A percentile compares a stretch with the other conserved stretches of the same genome.
phyloP scores from a whole-genome alignment of 92 coral and sea anemone species.

The Montipora capitata region DNA sequence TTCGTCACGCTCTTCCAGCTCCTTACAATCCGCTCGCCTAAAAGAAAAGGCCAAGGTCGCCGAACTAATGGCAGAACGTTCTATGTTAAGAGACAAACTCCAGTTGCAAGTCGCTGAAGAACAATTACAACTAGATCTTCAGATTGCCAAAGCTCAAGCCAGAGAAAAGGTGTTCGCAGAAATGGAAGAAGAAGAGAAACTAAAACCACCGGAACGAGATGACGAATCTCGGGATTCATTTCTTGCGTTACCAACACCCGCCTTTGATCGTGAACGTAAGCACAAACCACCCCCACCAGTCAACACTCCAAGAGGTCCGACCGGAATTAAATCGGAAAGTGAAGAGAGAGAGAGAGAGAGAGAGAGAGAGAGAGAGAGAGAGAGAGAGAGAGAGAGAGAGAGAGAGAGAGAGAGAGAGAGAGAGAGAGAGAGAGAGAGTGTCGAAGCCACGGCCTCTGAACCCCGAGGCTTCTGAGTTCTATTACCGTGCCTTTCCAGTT shows the following conservation, averaged over 20 bases:
- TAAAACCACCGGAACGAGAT: not conserved
- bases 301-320: not conserved
- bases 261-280: not conserved
- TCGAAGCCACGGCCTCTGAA: no score
- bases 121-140: slow-evolving; percentile 35
- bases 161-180: slow-evolving; percentile 30
- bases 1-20: slow-evolving; percentile 17
- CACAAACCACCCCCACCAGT: slow-evolving; percentile 15
- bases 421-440: no score
- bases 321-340: slow-evolving; percentile 15
- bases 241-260: slow-evolving; percentile 18
- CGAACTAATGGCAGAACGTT: no score
- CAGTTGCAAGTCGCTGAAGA: slow-evolving; percentile 55
- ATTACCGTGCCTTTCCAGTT: slow-evolving; percentile 6
- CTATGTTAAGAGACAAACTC: slow-evolving; percentile 7
- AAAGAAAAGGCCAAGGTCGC: no score
- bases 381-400: no score
- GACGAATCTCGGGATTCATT: slow-evolving; percentile 16
- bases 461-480: not conserved
- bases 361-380: no score
- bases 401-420: no score
- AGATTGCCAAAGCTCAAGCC: slow-evolving; percentile 25
- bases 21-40: slow-evolving; percentile 21
- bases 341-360: slow-evolving; percentile 19
- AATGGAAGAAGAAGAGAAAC: not conserved